Conservation (phyloP, 2,113 vertebrate genomes). For the Crotalus tigris region DNA sequence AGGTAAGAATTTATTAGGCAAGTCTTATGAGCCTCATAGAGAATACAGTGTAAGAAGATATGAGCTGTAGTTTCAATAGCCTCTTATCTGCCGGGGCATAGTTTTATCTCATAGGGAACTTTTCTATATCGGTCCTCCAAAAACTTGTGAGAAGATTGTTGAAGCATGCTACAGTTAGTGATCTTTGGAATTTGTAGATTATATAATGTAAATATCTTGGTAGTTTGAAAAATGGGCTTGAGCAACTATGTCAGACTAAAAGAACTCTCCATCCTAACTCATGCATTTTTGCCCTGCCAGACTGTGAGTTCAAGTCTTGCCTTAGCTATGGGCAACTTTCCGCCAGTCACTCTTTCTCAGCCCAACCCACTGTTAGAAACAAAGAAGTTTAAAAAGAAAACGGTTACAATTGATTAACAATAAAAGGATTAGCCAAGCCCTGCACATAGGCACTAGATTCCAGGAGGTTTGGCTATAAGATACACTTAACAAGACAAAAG, state of each 20-base stretch:
- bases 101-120: neutral
- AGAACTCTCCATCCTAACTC: neutral
- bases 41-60: neutral
- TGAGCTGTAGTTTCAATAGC: neutral
- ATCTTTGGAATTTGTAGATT: neutral
- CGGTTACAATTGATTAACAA: too few species aligned
- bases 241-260: neutral
- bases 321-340: neutral
- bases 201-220: neutral
- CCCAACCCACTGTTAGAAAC: neutral
- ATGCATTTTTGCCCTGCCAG: neutral
- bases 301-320: neutral
- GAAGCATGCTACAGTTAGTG: neutral
- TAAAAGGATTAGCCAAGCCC: too few species aligned
- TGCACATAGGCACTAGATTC: too few species aligned
- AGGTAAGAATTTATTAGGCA: neutral
- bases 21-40: neutral
- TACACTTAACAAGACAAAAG: too few species aligned
- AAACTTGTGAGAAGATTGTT: neutral
- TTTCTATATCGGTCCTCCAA: neutral
- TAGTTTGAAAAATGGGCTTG: neutral
- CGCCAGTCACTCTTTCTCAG: neutral
- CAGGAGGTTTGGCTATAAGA: too few species aligned
- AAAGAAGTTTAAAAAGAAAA: too few species aligned
- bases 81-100: neutral